Evolutionary conservation across 2,797 vertebrate genomes (phyloP).

Genomic region (Leuciscus waleckii): DNA sequence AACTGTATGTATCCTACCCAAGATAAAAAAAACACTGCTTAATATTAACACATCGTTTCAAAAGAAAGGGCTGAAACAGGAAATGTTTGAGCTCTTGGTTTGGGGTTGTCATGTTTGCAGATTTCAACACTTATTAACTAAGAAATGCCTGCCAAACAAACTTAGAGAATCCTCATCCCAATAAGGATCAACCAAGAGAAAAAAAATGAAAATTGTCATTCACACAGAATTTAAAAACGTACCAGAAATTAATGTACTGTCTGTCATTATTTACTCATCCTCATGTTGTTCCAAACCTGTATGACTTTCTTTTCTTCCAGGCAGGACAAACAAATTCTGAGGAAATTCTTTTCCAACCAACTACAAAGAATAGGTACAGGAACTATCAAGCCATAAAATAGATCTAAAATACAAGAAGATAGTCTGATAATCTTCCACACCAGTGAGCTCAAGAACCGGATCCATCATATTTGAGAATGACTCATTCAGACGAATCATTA

Average conservation of each 20-base stretch:
- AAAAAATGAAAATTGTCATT: not conserved
- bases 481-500: not conserved
- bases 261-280: not conserved
- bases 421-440: not conserved
- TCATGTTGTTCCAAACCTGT: not conserved
- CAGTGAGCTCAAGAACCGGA: not conserved
- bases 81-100: not conserved
- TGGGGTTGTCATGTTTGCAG: not conserved
- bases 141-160: not conserved
- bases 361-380: not conserved
- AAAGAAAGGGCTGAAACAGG: not conserved
- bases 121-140: not conserved
- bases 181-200: not conserved
- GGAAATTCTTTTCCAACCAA: not conserved
- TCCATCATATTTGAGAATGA: not conserved
- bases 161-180: not conserved
- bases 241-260: not conserved
- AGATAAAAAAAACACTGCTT: not conserved
- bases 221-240: not conserved
- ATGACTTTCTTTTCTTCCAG: not conserved
- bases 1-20: not conserved
- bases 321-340: not conserved
- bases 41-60: not conserved
- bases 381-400: not conserved
- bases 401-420: not conserved